Evolutionary conservation across 2,113 vertebrate genomes (phyloP).

Genomic region (Cepphus grylle): DNA sequence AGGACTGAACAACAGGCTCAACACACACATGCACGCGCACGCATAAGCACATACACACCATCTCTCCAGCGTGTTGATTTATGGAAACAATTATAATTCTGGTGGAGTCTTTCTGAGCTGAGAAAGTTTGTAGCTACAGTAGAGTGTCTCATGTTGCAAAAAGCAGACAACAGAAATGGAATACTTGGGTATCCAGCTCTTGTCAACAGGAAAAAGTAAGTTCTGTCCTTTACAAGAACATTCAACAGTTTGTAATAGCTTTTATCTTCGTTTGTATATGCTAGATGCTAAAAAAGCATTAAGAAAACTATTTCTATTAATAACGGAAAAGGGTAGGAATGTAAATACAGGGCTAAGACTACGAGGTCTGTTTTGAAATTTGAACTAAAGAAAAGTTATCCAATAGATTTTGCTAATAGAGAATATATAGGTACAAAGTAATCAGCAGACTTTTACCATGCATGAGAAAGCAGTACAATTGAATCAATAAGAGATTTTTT

Average conservation of each 20-base stretch:
- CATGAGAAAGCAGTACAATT: not conserved
- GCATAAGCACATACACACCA: constrained; percentile 64
- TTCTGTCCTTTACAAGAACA: constrained; percentile 71
- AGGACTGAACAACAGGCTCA: constrained; percentile 86
- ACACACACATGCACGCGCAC: constrained; percentile 73
- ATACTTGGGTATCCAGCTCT: constrained; percentile 77
- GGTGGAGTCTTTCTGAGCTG: constrained; percentile 81
- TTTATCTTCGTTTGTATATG: constrained; percentile 39
- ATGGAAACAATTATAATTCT: constrained; percentile 87
- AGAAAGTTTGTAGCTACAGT: constrained; percentile 80
- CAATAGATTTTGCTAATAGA: constrained; percentile 46
- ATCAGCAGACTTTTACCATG: constrained; percentile 22
- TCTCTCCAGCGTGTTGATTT: constrained; percentile 81
- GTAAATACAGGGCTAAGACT: constrained; percentile 51
- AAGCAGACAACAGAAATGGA: constrained; percentile 81
- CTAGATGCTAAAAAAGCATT: not conserved
- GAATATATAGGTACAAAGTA: constrained; percentile 30
- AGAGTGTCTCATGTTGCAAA: constrained; percentile 79
- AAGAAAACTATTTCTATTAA: constrained; percentile 3
- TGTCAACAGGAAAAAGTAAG: constrained; percentile 87
- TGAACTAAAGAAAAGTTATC: constrained; percentile 60
- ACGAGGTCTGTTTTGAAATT: constrained; percentile 49
- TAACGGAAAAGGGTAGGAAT: constrained; percentile 12
- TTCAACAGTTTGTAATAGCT: constrained; percentile 52
- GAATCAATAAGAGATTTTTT: constrained; percentile 13